phyloP scores from a whole-genome alignment of 2,113 vertebrate genomes.

The Ranitomeya variabilis region DNA sequence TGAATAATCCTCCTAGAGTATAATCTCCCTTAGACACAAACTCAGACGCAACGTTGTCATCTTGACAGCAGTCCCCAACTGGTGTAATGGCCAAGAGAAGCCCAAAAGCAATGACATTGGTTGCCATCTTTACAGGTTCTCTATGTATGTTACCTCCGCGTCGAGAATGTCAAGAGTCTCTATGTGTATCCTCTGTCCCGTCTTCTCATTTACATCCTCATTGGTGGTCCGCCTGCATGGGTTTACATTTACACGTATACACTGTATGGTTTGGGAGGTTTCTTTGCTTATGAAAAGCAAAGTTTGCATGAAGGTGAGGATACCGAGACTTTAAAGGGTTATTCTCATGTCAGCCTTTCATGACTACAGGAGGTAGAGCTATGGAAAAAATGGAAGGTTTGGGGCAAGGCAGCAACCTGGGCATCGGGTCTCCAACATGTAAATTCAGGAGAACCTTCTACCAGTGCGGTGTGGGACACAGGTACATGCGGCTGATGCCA shows the following conservation, averaged over 20 bases:
- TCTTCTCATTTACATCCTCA: constrained; percentile 17
- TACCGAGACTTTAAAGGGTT: too few species aligned
- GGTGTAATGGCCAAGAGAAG: not conserved
- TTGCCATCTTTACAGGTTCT: not conserved
- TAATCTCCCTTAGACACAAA: constrained; percentile 70
- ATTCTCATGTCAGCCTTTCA: not conserved
- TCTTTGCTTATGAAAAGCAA: not conserved
- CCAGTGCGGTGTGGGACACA: too few species aligned
- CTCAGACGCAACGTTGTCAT: not conserved
- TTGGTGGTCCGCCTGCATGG: not conserved
- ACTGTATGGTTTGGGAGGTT: not conserved
- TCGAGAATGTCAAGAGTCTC: not conserved
- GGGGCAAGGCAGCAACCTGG: too few species aligned
- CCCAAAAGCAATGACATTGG: not conserved
- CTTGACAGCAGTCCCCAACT: not conserved
- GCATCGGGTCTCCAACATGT: too few species aligned
- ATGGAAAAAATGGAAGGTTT: too few species aligned
- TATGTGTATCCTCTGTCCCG: not conserved
- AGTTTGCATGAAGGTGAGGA: constrained; percentile 31
- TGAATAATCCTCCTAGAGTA: constrained; percentile 77
- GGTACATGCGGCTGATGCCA: too few species aligned
- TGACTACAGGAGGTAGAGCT: too few species aligned
- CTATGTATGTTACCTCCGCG: not conserved
- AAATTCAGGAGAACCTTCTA: too few species aligned
- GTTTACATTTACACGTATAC: not conserved